Evolutionary conservation across 2,113 vertebrate species (phyloP).

Genomic region (Chinchilla lanigera): DNA sequence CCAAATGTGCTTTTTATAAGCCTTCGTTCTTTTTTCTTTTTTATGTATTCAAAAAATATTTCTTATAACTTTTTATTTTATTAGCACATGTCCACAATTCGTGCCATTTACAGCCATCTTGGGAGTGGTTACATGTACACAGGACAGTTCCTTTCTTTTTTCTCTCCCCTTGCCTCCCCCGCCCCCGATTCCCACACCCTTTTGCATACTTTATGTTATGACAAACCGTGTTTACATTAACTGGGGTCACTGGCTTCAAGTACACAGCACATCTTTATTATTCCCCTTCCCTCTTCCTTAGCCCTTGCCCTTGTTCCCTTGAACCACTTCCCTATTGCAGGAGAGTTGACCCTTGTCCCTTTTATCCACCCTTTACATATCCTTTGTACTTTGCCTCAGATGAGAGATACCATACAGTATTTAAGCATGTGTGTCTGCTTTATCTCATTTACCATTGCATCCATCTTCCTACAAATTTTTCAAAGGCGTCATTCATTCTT

Average conservation of each 20-base stretch:
- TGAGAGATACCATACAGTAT: background rate
- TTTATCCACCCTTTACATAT: background rate
- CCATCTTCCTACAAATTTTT: background rate
- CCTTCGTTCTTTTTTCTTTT: background rate
- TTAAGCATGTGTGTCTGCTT: background rate
- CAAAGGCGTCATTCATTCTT: background rate
- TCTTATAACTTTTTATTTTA: background rate
- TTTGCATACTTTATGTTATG: background rate
- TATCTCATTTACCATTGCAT: background rate
- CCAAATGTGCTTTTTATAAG: background rate
- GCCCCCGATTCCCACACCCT: background rate
- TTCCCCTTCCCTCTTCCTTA: background rate
- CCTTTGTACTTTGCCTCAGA: background rate
- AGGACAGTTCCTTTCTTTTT: background rate
- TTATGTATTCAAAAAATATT: background rate
- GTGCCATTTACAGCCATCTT: background rate
- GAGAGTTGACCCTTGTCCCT: background rate
- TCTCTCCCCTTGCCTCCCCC: background rate
- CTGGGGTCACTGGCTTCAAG: background rate
- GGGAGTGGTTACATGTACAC: background rate
- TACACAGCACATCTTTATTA: background rate
- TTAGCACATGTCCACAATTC: background rate
- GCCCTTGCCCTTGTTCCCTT: background rate
- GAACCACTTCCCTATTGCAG: background rate
- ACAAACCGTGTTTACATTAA: background rate